Evolutionary conservation across 2,113 vertebrate genomes (phyloP).

Genomic region (Parus major): DNA sequence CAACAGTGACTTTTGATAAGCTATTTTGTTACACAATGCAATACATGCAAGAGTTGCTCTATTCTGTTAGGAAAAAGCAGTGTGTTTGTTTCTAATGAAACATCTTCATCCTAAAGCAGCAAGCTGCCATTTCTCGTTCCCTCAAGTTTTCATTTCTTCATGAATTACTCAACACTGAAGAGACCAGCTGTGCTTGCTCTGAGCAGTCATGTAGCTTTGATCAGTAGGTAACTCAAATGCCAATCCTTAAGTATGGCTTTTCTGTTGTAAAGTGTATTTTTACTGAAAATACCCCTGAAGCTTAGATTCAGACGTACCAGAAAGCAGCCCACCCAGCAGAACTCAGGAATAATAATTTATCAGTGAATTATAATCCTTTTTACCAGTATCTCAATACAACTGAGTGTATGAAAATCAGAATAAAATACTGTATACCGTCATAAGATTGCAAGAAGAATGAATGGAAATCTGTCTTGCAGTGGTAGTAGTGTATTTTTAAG

Average conservation of each 20-base stretch:
- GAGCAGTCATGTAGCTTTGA: neutral
- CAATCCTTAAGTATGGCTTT: neutral
- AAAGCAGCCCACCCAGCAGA: neutral
- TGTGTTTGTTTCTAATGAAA: neutral
- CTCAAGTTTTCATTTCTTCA: neutral
- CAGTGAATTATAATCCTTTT: neutral
- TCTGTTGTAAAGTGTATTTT: neutral
- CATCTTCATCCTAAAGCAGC: neutral
- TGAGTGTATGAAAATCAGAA: neutral
- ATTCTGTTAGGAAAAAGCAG: neutral
- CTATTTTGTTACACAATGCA: neutral
- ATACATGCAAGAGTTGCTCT: neutral
- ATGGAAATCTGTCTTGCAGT: neutral
- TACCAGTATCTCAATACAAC: neutral
- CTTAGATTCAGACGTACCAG: neutral
- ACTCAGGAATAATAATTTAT: neutral
- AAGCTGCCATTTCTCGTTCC: neutral
- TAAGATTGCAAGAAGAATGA: neutral
- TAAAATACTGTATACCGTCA: neutral
- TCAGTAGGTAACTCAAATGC: neutral
- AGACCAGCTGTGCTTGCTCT: neutral
- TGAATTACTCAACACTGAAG: neutral
- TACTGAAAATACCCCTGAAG: neutral
- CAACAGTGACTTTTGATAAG: neutral
- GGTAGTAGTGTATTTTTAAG: neutral